Conservation (phyloP, 2,113 vertebrate species). For the Felis chaus region DNA sequence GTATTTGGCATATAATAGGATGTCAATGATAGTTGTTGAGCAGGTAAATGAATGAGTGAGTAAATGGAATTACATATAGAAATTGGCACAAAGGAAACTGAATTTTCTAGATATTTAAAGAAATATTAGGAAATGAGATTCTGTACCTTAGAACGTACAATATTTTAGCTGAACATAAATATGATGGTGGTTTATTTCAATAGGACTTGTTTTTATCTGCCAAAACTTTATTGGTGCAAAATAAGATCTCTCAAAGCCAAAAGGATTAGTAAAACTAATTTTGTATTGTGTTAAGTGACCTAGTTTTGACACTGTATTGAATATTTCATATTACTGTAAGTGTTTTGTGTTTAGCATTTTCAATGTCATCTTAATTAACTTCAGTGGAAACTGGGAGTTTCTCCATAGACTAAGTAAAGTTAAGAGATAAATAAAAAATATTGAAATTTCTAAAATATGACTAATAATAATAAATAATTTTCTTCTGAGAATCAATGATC, state of each 20-base stretch:
- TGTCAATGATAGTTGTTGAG: background rate
- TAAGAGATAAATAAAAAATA: background rate
- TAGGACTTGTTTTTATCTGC: background rate
- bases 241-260: background rate
- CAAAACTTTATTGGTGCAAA: background rate
- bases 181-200: background rate
- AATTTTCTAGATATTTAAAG: background rate
- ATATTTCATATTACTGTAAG: background rate
- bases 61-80: background rate
- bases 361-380: slow-evolving; percentile 6
- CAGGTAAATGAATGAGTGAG: background rate
- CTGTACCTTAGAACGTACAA: fast-evolving
- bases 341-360: background rate
- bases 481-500: background rate
- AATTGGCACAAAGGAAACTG: background rate
- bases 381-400: background rate
- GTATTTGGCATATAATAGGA: background rate
- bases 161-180: background rate
- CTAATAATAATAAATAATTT: background rate
- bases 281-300: background rate
- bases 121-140: background rate
- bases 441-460: background rate
- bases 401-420: background rate
- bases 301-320: slow-evolving; percentile 18
- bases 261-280: background rate